A percentile compares a stretch with the other conserved stretches of the same genome.
phyloP scores from a whole-genome alignment of 2,888 invertebrate genomes.

The Stramonita haemastoma region DNA sequence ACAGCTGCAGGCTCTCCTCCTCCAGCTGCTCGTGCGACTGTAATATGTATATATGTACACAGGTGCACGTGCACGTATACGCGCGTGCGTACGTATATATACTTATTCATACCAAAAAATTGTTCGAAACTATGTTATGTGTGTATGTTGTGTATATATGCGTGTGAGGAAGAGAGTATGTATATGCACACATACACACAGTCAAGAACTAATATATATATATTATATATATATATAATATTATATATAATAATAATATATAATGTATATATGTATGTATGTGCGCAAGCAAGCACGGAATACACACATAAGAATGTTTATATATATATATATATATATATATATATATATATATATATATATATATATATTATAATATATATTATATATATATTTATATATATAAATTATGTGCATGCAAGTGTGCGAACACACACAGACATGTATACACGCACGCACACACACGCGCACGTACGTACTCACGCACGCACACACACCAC shows the following conservation, averaged over 20 bases:
- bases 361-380: too few relatives aligned
- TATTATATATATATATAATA: neutral
- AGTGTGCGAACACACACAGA: neutral
- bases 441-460: too few relatives aligned
- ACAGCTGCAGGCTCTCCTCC: constrained; percentile 66
- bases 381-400: too few relatives aligned
- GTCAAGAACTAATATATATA: too few relatives aligned
- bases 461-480: too few relatives aligned
- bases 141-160: neutral
- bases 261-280: too few relatives aligned
- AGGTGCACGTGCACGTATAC: constrained; percentile 35
- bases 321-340: too few relatives aligned
- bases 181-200: neutral
- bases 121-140: neutral
- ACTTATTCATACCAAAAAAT: neutral
- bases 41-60: neutral
- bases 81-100: neutral
- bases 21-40: constrained; percentile 64
- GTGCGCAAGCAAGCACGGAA: too few relatives aligned
- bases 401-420: neutral
- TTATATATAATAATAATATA: neutral
- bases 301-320: too few relatives aligned
- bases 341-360: too few relatives aligned
- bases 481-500: too few relatives aligned
- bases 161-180: neutral